Conservation (phyloP, 1,140 invertebrate species). For the Brachionus manjavacas region DNA sequence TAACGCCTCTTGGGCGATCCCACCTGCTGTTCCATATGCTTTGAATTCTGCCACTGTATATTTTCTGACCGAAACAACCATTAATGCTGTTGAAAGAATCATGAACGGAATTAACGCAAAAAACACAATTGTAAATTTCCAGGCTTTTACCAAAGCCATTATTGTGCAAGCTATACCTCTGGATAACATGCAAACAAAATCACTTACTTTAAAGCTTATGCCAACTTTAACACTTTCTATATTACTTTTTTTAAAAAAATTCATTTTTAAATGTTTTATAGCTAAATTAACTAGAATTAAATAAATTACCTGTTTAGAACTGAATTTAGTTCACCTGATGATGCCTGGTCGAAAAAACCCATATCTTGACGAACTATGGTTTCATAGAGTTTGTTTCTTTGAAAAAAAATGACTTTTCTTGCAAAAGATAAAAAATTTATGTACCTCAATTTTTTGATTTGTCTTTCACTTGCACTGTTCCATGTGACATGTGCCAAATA, state of each 20-base stretch:
- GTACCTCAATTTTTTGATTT: constrained; percentile 34
- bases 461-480: constrained; percentile 32
- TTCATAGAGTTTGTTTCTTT: constrained; percentile 37
- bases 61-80: constrained; percentile 37
- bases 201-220: constrained; percentile 1
- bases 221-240: constrained; percentile 9
- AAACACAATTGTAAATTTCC: constrained; percentile 42
- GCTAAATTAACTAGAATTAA: neutral
- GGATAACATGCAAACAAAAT: constrained; percentile 25
- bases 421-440: neutral
- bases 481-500: constrained; percentile 34
- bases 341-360: constrained; percentile 27
- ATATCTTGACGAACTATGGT: constrained; percentile 39
- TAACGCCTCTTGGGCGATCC: constrained; percentile 26
- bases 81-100: constrained; percentile 32
- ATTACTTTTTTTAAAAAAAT: neutral
- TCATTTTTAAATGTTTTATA: neutral
- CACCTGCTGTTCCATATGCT: constrained; percentile 25
- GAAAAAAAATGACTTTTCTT: neutral
- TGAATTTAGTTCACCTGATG: neutral
- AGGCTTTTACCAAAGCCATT: neutral
- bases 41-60: constrained; percentile 33
- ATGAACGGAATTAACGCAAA: constrained; percentile 26
- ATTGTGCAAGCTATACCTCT: constrained; percentile 6
- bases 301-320: neutral